These are phyloP conservation scores for Sarotherodon lohbergeri DNA, from an alignment of 2,113 vertebrate species.

Conservation along the genomic window DNA sequence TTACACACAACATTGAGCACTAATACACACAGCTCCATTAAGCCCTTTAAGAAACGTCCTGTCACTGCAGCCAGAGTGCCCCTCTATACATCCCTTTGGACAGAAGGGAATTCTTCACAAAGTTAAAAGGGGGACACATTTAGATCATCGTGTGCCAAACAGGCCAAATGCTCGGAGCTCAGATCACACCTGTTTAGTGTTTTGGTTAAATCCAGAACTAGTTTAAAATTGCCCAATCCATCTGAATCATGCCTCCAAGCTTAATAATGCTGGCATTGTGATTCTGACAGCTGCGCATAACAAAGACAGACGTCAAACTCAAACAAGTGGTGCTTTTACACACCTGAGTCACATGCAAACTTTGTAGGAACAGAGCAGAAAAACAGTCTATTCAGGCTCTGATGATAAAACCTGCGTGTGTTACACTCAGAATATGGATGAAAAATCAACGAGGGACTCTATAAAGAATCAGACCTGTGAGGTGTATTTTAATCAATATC, in stretches of 20 bases:
- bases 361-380: not conserved
- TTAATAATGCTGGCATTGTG: not conserved
- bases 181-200: constrained; percentile 9
- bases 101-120: constrained; percentile 44
- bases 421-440: not conserved
- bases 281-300: not conserved
- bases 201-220: not conserved
- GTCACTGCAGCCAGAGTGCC: constrained; percentile 19
- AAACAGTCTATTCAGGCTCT: not conserved
- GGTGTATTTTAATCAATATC: not conserved
- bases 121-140: constrained; percentile 28
- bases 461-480: not conserved
- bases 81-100: constrained; percentile 29
- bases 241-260: not conserved
- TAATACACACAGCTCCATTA: constrained; percentile 51
- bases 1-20: constrained; percentile 49
- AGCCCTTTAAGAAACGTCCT: constrained; percentile 36
- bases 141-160: not conserved
- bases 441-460: not conserved
- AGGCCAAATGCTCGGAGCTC: not conserved
- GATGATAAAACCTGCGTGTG: not conserved
- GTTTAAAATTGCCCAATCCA: not conserved
- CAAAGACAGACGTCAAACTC: not conserved
- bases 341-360: not conserved
- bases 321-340: not conserved